Evolutionary conservation across 2,113 vertebrate genomes (phyloP), one percentile per base, ranked within the genome.

Genomic region (Ursus arctos): DNA sequence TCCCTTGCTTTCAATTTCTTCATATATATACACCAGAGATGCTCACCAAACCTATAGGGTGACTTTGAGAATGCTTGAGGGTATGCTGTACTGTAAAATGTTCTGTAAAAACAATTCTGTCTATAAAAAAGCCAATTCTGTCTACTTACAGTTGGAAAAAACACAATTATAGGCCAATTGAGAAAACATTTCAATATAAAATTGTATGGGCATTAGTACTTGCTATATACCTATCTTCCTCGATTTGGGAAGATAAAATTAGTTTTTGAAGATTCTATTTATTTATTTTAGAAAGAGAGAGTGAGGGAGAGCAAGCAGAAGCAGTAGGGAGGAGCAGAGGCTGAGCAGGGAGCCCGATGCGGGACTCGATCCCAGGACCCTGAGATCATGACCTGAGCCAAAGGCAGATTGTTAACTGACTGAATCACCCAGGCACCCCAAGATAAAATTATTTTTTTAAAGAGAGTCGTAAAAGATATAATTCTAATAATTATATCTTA

Each of bases 121-220:
- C 82, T 57, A 14, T 43, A 43, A 43, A 43, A 43, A 43, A 43
- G 43, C 43, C 43, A 43, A 13, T 85, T 80, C 61, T 88, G 33
- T 79, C 82, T 57, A 14, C 55, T 82, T 83, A 76, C 59, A 72
- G 69, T 92, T 79, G n/a, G 71, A 33, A 84, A 84, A 40, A 88
- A 63, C 83, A 83, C 43, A 90, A 28, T 69, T 77, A 28, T 3
- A 69, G 43, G 24, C 19, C 40, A 81, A 49, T 76, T 92, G n/a
- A 77, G 59, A 69, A 67, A 77, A 84, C n/a, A 77, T 84, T 92
- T 91, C 67, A 61, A 71, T 83, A 33, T 82, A 61, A 88, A 88
- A 88, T 95, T 88, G 26, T 69, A 69, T 67, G 59, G 93, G 28
- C 16, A 7, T 82, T 43, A 67, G 40, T 76, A 57, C 76, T 87